Conservation (phyloP, 2,113 vertebrate species). For the Apistogramma diplotaenia region DNA sequence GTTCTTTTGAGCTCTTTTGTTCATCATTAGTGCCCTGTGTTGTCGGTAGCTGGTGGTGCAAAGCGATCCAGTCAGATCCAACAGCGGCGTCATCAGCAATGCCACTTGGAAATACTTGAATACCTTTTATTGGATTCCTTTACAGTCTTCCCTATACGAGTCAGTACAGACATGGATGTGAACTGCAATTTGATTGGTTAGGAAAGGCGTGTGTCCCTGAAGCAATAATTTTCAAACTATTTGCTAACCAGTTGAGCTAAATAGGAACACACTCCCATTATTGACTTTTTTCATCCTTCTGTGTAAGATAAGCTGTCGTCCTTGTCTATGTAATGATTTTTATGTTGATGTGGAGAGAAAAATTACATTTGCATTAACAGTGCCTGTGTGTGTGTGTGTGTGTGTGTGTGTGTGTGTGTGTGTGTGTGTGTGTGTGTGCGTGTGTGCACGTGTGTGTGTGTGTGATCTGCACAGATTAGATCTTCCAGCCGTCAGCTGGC, state of each 20-base stretch:
- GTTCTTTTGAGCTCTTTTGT: neutral
- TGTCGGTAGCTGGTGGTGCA: neutral
- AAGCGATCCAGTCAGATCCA: neutral
- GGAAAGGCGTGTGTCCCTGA: neutral
- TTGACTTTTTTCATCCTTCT: neutral
- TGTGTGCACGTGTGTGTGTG: constrained; percentile 5
- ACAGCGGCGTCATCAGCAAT: neutral
- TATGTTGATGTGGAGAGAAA: constrained; percentile 24
- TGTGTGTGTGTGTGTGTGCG: neutral
- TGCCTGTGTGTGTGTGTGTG: neutral
- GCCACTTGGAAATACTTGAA: neutral
- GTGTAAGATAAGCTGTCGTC: constrained; percentile 10
- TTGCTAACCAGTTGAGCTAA: neutral
- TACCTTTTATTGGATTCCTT: neutral
- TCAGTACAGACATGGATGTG: neutral
- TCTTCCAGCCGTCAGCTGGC: too few species aligned
- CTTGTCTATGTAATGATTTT: constrained; percentile 1
- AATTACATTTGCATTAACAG: constrained; percentile 55
- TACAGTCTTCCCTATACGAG: neutral
- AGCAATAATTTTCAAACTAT: neutral
- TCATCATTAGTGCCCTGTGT: neutral
- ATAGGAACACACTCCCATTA: neutral
- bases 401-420: constrained; percentile 24
- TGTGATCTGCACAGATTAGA: too few species aligned
- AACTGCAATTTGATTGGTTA: neutral